phyloP scores from a whole-genome alignment of 2,797 vertebrate genomes.

The Sternotherus odoratus region DNA sequence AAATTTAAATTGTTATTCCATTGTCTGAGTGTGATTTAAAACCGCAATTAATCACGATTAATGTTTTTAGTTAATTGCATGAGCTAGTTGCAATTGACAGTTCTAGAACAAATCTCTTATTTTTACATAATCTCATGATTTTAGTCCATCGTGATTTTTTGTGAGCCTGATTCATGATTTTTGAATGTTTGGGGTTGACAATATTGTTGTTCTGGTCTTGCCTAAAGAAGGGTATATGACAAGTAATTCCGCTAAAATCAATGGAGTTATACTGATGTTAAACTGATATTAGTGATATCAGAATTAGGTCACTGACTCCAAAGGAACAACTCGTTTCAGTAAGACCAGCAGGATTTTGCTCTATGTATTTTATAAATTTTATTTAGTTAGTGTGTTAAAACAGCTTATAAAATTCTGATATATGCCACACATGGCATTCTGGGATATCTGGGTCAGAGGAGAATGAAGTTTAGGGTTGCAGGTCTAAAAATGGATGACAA shows the following conservation, averaged over 20 bases:
- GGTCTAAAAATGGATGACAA: not conserved
- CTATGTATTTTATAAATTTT: not conserved
- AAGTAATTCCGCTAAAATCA: not conserved
- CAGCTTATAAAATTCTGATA: accelerated
- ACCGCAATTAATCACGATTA: too few species aligned
- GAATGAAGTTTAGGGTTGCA: not conserved
- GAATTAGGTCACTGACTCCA: accelerated
- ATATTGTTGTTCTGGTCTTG: not conserved
- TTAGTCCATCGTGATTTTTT: not conserved
- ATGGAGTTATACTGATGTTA: not conserved
- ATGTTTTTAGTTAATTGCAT: too few species aligned
- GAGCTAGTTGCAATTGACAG: too few species aligned
- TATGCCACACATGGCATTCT: not conserved
- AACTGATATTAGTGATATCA: not conserved
- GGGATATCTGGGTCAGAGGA: not conserved
- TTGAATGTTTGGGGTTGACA: not conserved
- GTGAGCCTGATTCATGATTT: not conserved
- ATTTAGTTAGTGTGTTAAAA: not conserved
- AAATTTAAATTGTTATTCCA: too few species aligned
- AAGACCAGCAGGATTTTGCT: not conserved
- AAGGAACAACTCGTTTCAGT: not conserved
- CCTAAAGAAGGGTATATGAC: not conserved
- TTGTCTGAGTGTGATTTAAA: too few species aligned
- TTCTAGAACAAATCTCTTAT: not conserved
- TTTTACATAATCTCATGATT: not conserved